Evolutionary conservation across 2,113 vertebrate species (phyloP), one percentile per base, ranked within the genome.

Genomic region (Festucalex cinctus): DNA sequence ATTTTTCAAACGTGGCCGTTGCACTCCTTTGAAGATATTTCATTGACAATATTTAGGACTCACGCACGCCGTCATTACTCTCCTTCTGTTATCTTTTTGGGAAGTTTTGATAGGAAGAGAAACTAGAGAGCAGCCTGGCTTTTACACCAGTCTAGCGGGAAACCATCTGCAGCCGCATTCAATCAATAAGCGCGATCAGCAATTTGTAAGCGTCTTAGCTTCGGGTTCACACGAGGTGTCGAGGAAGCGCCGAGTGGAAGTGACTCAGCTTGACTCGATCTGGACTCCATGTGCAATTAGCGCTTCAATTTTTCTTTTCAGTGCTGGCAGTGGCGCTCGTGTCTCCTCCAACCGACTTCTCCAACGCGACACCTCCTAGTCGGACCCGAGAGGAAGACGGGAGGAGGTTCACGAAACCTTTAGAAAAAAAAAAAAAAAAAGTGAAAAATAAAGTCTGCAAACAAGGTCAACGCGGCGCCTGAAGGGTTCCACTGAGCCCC

Each of bases 391-490:
- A 80, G 65, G 63, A 77, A 68, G n/a, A 79, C 63, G 65, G 76
- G 64, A 74, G 71, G 32, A 41, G 69, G 65, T 66, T 82, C 75
- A 49, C 24, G 76, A 70, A 80, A 49, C 75, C 76, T 71, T 75
- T 13, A 26, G 19, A 32, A 61, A 77, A 82, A 78, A 76, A 44
- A 41, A 41, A 24, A 13, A 24, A 19, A 58, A 19, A 3, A 9
- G 56, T 3, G 35, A 3, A 65, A 66, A 70, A 63, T 49, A 41
- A 76, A 83, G 57, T 79, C 79, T 77, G 70, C 64, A 87, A 85
- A 87, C 77, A 82, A 83, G 86, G 83, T 85, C 79, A 85, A 35
- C 69, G 46, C 79, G 46, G 57, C 22, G 79, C 79, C 86, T 66
- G 75, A 58, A 87, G 85, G 65, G 0, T 63, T 79, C n/a, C 28